Conservation (phyloP, 1,140 invertebrate species). For the Lysiphlebus fabarum region DNA sequence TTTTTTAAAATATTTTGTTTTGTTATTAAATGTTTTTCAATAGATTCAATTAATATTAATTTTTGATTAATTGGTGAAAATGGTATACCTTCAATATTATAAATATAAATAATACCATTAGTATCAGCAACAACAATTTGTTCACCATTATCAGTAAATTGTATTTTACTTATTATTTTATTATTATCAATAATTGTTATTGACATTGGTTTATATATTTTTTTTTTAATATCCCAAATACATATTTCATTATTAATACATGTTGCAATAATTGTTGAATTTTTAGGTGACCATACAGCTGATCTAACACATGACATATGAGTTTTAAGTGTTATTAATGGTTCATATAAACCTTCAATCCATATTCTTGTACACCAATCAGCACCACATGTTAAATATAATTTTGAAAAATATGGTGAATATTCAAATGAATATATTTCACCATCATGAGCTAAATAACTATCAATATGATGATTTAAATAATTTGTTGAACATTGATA, state of each 20-base stretch:
- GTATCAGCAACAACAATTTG: conserved; percentile 66
- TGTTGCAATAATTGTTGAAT: conserved; percentile 77
- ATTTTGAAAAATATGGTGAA: conserved; percentile 72
- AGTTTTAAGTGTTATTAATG: conserved; percentile 62
- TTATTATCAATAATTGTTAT: conserved; percentile 54
- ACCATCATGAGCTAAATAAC: conserved; percentile 75
- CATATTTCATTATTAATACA: conserved; percentile 68
- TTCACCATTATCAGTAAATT: conserved; percentile 64
- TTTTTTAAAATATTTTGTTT: conserved; percentile 60
- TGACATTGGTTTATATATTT: conserved; percentile 63
- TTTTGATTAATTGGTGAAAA: conserved; percentile 65
- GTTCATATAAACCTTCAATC: conserved; percentile 65
- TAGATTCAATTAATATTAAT: conserved; percentile 57
- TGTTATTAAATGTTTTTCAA: conserved; percentile 62
- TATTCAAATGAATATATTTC: conserved; percentile 73
- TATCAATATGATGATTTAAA: conserved; percentile 65
- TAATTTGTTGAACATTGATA: conserved; percentile 71
- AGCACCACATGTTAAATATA: conserved; percentile 79
- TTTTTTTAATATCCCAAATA: conserved; percentile 71
- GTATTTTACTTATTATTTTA: conserved; percentile 49
- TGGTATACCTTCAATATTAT: conserved; percentile 66
- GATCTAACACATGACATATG: conserved; percentile 62
- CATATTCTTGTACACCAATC: conserved; percentile 79
- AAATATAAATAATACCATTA: conserved; percentile 62
- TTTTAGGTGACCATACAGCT: conserved; percentile 75